These are phyloP conservation scores for Anorthoa munda DNA, from an alignment of 2,888 invertebrate genomes.

Conservation along the genomic window DNA sequence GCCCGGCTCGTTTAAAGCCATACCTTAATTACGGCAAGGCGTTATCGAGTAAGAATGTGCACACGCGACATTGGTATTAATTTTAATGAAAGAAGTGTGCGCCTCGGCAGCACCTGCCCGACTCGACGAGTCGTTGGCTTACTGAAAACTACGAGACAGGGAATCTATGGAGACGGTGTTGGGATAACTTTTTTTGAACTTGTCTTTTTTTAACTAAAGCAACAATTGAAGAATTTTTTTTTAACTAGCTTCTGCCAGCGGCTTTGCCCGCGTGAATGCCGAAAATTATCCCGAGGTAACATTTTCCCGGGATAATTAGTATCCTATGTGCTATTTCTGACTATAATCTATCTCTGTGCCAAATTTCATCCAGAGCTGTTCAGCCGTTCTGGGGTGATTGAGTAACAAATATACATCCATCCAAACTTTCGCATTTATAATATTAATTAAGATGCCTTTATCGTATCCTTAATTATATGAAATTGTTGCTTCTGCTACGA, in stretches of 20 bases:
- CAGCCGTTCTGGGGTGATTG: too few relatives aligned
- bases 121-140: slow-evolving; percentile 76
- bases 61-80: slow-evolving; percentile 91
- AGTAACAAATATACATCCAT: too few relatives aligned
- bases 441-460: too few relatives aligned
- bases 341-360: too few relatives aligned
- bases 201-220: background rate
- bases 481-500: background rate
- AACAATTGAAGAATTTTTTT: background rate
- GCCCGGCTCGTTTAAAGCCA: slow-evolving; percentile 78
- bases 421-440: too few relatives aligned
- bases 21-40: slow-evolving; percentile 90
- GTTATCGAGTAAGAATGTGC: slow-evolving; percentile 91
- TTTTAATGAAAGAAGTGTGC: slow-evolving; percentile 91
- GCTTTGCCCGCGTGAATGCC: too few relatives aligned
- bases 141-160: slow-evolving; percentile 81
- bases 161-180: slow-evolving; percentile 44
- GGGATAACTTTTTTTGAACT: background rate
- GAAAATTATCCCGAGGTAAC: too few relatives aligned
- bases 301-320: too few relatives aligned
- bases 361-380: too few relatives aligned
- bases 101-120: slow-evolving; percentile 86
- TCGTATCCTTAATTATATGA: too few relatives aligned
- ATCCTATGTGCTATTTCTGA: too few relatives aligned
- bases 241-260: too few relatives aligned